These are phyloP conservation scores for Eclectus roratus DNA, from an alignment of 2,113 vertebrate species.

Conservation along the genomic window DNA sequence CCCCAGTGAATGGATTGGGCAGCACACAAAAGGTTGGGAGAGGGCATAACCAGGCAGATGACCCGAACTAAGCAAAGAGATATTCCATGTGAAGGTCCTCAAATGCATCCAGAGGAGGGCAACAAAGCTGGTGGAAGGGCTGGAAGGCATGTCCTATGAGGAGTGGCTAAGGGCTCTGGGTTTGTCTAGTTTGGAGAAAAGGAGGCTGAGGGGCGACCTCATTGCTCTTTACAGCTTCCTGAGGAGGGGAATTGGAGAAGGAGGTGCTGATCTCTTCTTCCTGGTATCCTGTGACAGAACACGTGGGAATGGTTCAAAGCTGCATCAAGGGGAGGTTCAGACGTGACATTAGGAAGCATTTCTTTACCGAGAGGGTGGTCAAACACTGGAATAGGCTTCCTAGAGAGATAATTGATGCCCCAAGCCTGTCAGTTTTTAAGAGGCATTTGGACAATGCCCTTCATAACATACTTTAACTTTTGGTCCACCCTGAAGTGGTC, in stretches of 20 bases:
- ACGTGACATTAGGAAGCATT: neutral
- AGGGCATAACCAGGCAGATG: neutral
- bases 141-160: neutral
- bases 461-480: neutral
- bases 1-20: neutral
- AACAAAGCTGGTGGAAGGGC: neutral
- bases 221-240: neutral
- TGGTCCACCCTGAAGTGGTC: neutral
- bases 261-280: neutral
- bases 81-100: neutral
- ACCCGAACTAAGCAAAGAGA: neutral
- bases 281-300: neutral
- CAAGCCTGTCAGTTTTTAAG: neutral
- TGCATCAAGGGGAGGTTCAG: neutral
- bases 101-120: neutral
- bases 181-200: neutral
- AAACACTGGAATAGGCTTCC: neutral
- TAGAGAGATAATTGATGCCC: neutral
- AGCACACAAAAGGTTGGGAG: neutral
- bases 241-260: neutral
- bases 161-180: neutral
- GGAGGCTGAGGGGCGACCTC: neutral
- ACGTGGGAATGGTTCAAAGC: neutral
- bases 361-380: neutral
- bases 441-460: neutral